A percentile compares a stretch with the other conserved stretches of the same genome.
These are phyloP conservation scores for Euspilapteryx auroguttella DNA, from an alignment of 2,888 invertebrate genomes.

Conservation along the genomic window DNA sequence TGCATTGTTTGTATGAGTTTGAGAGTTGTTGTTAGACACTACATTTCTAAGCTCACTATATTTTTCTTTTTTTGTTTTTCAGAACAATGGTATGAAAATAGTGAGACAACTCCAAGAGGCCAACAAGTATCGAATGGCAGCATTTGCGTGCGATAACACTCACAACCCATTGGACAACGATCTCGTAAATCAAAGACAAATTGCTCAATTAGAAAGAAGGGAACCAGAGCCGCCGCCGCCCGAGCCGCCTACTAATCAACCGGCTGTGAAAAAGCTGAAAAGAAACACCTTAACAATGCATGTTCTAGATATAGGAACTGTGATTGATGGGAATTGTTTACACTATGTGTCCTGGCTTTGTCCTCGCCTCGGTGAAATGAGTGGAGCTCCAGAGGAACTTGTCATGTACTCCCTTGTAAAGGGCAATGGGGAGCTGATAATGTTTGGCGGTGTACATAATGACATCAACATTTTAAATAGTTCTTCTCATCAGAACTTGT, in stretches of 20 bases:
- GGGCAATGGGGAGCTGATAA: conserved; percentile 89
- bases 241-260: conserved; percentile 31
- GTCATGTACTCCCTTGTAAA: conserved; percentile 87
- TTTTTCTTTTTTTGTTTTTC: conserved; percentile 14
- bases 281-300: conserved; percentile 79
- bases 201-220: conserved; percentile 40
- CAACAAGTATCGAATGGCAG: conserved; percentile 54
- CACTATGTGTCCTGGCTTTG: conserved; percentile 72
- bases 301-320: conserved; percentile 80
- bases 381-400: conserved; percentile 82
- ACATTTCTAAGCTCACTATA: background rate
- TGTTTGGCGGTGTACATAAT: conserved; percentile 95
- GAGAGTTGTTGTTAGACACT: no score
- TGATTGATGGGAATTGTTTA: conserved; percentile 63
- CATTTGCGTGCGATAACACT: conserved; percentile 47
- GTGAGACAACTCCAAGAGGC: conserved; percentile 51
- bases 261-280: conserved; percentile 59
- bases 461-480: conserved; percentile 66
- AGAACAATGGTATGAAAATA: conserved; percentile 52
- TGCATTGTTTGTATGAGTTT: no score
- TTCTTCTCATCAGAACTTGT: conserved; percentile 63
- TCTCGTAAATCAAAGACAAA: conserved; percentile 49
- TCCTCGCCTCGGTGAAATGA: conserved; percentile 66
- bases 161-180: conserved; percentile 41
- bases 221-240: conserved; percentile 28